Evolutionary conservation across 2,113 vertebrate species (phyloP).

Genomic region (Ctenodactylus gundi): DNA sequence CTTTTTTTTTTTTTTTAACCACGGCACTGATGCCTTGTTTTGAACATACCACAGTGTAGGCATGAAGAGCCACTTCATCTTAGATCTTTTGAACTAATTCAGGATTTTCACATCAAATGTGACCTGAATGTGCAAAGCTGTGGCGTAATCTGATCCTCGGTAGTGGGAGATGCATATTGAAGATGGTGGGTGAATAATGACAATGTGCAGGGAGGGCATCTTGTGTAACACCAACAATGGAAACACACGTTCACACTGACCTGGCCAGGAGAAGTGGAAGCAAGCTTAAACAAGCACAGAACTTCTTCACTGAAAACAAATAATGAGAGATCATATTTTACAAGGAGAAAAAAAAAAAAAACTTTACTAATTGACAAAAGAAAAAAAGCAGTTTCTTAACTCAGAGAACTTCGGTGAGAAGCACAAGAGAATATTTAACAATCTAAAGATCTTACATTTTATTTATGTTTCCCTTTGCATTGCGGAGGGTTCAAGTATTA

Average conservation of each 20-base stretch:
- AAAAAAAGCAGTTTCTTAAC: not conserved
- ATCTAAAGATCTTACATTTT: not conserved
- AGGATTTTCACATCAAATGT: not conserved
- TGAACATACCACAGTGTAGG: not conserved
- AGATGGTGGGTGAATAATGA: not conserved
- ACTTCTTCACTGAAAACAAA: too few relatives aligned
- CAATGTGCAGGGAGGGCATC: not conserved
- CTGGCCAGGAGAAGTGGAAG: not conserved
- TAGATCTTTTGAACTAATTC: not conserved
- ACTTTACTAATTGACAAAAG: too few relatives aligned
- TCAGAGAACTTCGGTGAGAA: not conserved
- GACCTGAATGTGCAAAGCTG: not conserved
- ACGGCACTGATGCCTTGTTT: not conserved
- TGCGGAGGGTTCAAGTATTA: not conserved
- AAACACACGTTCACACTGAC: not conserved
- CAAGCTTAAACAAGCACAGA: too few relatives aligned
- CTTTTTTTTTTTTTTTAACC: not conserved
- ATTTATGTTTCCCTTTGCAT: not conserved
- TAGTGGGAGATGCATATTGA: fast-evolving
- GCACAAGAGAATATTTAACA: not conserved
- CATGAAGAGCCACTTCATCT: not conserved
- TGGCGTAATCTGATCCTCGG: not conserved
- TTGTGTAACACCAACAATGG: not conserved
- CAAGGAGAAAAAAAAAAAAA: not conserved
- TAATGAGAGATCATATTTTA: not conserved